phyloP scores from a whole-genome alignment of 2,113 vertebrate genomes.

The Sciurus niger region DNA sequence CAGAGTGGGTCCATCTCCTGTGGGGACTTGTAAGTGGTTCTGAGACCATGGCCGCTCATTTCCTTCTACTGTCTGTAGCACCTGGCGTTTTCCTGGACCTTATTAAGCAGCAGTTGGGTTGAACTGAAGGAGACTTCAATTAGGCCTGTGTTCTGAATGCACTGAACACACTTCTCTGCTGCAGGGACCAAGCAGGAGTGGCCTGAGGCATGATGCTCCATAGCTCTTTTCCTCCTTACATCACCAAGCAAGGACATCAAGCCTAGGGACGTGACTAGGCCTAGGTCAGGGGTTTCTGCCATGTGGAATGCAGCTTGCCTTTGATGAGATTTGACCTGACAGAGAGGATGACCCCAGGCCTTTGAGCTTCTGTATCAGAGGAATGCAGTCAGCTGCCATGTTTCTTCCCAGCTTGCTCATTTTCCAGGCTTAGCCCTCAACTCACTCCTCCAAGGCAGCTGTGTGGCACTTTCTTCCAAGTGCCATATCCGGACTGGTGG shows the following conservation, averaged over 20 bases:
- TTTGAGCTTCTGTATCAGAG: slow-evolving; percentile 79
- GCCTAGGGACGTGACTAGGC: slow-evolving; percentile 33
- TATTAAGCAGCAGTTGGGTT: not conserved
- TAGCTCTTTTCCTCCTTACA: not conserved
- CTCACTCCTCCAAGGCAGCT: slow-evolving; percentile 53
- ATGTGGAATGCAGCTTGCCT: slow-evolving; percentile 48
- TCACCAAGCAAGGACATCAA: not conserved
- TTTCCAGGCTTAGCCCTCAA: not conserved
- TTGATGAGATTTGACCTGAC: slow-evolving; percentile 75
- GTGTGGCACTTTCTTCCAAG: slow-evolving; percentile 42
- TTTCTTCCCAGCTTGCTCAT: not conserved
- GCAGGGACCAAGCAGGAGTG: not conserved
- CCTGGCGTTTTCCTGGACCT: not conserved
- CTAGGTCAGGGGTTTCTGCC: not conserved
- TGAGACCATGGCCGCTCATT: not conserved
- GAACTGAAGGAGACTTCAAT: not conserved
- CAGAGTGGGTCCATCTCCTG: not conserved
- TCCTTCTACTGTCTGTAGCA: no score
- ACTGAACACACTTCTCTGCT: accelerated
- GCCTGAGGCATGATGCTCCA: not conserved
- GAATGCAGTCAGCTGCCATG: slow-evolving; percentile 80
- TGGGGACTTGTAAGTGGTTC: not conserved
- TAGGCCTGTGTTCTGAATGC: not conserved
- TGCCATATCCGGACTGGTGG: slow-evolving; percentile 66
- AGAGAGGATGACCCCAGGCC: slow-evolving; percentile 75